Evolutionary conservation across 2,888 invertebrate species (phyloP), one percentile per base, ranked within the genome.

Genomic region (Trichogramma evanescens): DNA sequence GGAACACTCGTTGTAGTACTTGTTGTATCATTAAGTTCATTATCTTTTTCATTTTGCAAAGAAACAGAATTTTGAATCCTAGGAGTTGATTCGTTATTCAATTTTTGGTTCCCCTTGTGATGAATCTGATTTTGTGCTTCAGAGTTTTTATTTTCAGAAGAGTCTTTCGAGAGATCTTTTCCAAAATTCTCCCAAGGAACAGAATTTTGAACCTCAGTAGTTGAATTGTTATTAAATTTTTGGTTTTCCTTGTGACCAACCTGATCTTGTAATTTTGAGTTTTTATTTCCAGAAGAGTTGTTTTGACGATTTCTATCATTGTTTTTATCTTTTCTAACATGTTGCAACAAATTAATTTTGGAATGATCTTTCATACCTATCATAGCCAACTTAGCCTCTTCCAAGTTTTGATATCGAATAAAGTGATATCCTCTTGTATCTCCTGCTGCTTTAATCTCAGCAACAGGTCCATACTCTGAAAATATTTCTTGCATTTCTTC

Each of bases 401-500:
- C 62, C 10, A 54, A 4, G 6, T 13, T 55, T 54, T 5, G 38
- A 57, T 64, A 75, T n/a, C 45, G 65, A 1, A 76, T 62, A 54
- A 73, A 74, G 26, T 68, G 66, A 41, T 68, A 64, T 6, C 71
- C 71, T 10, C 10, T 46, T 26, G 56, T 42, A 49, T 69, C 61
- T 1, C 70, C 70, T 9, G 65, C 46, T 42, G 8, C 0, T n/a
- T 58, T 43, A 1, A 73, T 43, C 4, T 41, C 42, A 2, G 54
- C 0, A n/a, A 75, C 65, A 7, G 62, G 6, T 5, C 73, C 75
- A 63, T 61, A 76, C 10, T 50, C 4, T 5, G 67, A 65, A 61
- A 74, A 74, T 10, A 67, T 61, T 0, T 64, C 5, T 5, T 4
- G n/a, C 13, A 74, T 65, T 42, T 70, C 61, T 1, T 66, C 58